Base-by-base conservation (phyloP, 2,888 invertebrate genomes). In the Drosophila testacea region DNA sequence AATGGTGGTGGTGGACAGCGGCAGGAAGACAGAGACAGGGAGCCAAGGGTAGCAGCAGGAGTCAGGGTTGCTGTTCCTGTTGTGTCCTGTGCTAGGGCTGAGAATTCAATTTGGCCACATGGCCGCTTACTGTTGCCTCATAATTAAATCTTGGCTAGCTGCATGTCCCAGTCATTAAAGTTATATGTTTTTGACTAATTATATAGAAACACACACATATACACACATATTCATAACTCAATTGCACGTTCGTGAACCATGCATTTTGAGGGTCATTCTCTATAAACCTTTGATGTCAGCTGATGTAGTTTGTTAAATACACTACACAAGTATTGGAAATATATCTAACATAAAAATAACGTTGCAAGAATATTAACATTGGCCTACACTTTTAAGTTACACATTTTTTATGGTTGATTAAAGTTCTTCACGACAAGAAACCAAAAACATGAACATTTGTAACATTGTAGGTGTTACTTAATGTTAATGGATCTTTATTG, bases 171-270 rank as follows among this genome's bases (percentile, higher is more conserved):
- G 79, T 75, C 76, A 79, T 81, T 81, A 79, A 79, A 81, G 82
- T 81, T 81, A 79, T 79, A 79, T 81, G 79, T 81, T 79, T 77
- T 79, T 75, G 76, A 69, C 82, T 81, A 79, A 79, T 81, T 79
- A 79, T 80, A 56, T 57, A 72, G 55, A 51, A 64, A 62, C 59
- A 64, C 69, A 66, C 46, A 47, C 57, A 44, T 16, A 51, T 62
- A n/a, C 27, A 16, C 22, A 52, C 30, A 44, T 44, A 27, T 28
- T 50, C 69, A 75, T 81, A 79, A 75, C 67, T 81, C 76, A 73
- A 81, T 79, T 79, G 67, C 67, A 39, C 11, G 68, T 36, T 27
- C 56, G 28, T 55, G 42, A 50, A 66, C 32, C 36, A 46, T 34
- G 27, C 6, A 50, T 57, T 39, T 62, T 54, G 32, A n/a, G 34